Evolutionary conservation across 2,888 invertebrate genomes (phyloP), one percentile per base, ranked within the genome.

Genomic region (Drosophila lutescens): DNA sequence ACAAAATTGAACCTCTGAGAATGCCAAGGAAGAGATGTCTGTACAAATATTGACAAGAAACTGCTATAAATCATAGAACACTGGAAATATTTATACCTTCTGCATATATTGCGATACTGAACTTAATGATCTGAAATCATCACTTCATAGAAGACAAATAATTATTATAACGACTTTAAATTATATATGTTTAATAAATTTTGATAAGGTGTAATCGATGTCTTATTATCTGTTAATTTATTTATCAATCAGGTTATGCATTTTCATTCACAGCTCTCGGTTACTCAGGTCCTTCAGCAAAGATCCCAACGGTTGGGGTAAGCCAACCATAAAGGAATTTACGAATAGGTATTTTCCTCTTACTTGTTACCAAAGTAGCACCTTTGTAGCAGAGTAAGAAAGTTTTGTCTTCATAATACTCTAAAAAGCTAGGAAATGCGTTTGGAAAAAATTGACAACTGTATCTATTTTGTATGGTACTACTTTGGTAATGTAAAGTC

Each of bases 121-220:
- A 69, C 72, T 67, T 65, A 65, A 54, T 65, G 65, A 65, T 65
- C 65, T 65, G 65, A 66, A 66, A 66, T 68, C 55, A 49, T 61
- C 55, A 74, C 74, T 72, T 72, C 53, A 71, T 71, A 71, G 65
- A 71, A 71, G 73, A 63, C 66, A 73, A 71, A 43, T 73, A 71
- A 63, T 55, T 55, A 63, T 63, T 55, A 51, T 72, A 68, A 66
- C 54, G 65, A 54, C 66, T 55, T 36, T 65, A 65, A 65, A 67
- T 67, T 63, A 66, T 54, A 40, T 67, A 68, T 40, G 68, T 46
- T 55, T 66, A 68, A 68, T 66, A 66, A 47, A 66, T 55, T 66
- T 66, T 68, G 38, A 66, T 66, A 66, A 66, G 68, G 66, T 68
- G 55, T 68, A 32, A 23, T 13, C 15, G 0, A 4, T 23, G 23